Evolutionary conservation across 92 coral and sea anemone species (phyloP), one percentile per base, ranked within the genome.

Genomic region (Virgularia gustaviana): DNA sequence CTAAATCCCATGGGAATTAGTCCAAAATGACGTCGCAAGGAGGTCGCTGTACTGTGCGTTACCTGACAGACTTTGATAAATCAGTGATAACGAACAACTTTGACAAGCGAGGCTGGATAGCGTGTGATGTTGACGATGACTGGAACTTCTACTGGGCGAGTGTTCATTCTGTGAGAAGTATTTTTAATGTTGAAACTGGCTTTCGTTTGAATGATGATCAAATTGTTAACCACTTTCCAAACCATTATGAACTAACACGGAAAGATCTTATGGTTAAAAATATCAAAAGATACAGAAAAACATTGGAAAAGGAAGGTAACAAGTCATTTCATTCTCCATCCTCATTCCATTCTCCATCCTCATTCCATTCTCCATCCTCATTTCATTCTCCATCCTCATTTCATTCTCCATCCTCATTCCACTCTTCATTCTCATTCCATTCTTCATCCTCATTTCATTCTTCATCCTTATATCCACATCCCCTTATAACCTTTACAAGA

Each of bases 121-220:
- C 85, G 56, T 94, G 96, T 80, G 92, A 84, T 57, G 87, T 84
- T 51, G 99, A 94, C 32, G 99, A 94, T 57, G 99, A 94, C 85
- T 94, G 99, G 96, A 94, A 94, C 73, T 94, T 94, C 64, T 89
- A 86, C 83, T 94, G 99, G 99, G 98, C 98, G 67, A 89, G 96
- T 51, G 98, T 92, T n/a, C 98, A 92, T 43, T 84, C 88, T 24
- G 98, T 92, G 13, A 71, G 98, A 64, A 88, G 96, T 24, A 92
- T 92, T 57, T 92, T 92, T 76, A 92, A 92, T 78, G 92, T 92
- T 38, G 98, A 92, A 55, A 92, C 98, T 44, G 98, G 98, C 38
- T 92, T 84, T 73, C 77, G 98, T 36, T 85, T 92, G 33, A 88
- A 86, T 27, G 98, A 92, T 78, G 98, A 92, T 65, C 98, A 92